Evolutionary conservation across 2,888 invertebrate species (phyloP), one percentile per base, ranked within the genome.

Genomic region (Polietes domitor): DNA sequence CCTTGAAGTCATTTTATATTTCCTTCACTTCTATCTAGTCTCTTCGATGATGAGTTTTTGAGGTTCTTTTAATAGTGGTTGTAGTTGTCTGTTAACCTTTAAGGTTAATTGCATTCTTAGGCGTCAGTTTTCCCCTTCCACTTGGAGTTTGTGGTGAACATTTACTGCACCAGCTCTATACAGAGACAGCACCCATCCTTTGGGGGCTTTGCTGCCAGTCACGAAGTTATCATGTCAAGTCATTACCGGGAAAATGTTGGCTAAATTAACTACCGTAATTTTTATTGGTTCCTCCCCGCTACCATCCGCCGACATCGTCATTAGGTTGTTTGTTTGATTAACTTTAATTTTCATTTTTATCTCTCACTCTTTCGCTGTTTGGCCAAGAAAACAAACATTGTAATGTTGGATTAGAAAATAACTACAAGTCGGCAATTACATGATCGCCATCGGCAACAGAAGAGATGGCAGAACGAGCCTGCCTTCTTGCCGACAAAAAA

Each of bases 201-300:
- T 65, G 17, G 37, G 37, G 7, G 4, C 10, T 10, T 19, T 17
- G 17, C 4, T 5, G 21, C 3, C 37, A 85, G 78, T 86, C 86
- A 86, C 86, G 83, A 84, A 79, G 83, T 83, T 77, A 76, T 85
- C 74, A 80, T 85, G 83, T 85, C 78, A 84, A 86, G 82, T 74
- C 83, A 83, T 86, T 86, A 80, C 68, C 15, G 21, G 76, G 53
- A 77, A 82, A 83, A 79, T 79, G 76, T 83, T 79, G 61, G 65
- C 77, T 80, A 80, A 76, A 78, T 81, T 78, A 78, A 84, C 81
- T 81, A 81, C 81, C 61, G 84, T 79, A 76, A 83, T 76, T 84
- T 78, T 78, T 75, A 74, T 65, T 75, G 24, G 50, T 53, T 19
- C 65, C 65, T 12, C 41, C 65, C 28, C 32, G 17, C 65, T 41